Evolutionary conservation across 2,797 vertebrate species (phyloP), one percentile per base, ranked within the genome.

Genomic region (Glossophaga mutica): DNA sequence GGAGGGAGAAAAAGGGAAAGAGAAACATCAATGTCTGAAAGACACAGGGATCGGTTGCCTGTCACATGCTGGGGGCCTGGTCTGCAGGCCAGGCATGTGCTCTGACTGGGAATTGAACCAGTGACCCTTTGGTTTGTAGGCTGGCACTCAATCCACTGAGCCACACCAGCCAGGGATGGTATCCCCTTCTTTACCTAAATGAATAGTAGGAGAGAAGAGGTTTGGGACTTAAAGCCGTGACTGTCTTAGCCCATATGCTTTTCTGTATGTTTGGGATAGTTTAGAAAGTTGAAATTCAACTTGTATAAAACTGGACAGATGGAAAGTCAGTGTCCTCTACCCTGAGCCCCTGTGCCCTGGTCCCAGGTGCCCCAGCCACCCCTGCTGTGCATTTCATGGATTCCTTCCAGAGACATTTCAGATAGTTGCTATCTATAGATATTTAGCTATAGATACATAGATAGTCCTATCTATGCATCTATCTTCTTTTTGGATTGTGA

Each of bases 261-360:
- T 46, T 55, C 77, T 57, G 22, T 55, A 8, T 16, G 4, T 48
- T 76, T n/a, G 59, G 52, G 50, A 68, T 32, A 39, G 10, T 68
- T 92, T 86, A 29, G 82, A 57, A 68, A 68, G 50, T 7, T 24
- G 42, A 68, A 57, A 46, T 19, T 67, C 39, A 67, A 32, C 15
- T 82, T 46, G 57, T n/a, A 26, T 24, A 55, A 22, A 76, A 55
- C 22, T 11, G 39, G 39, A 44, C 11, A 16, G 44, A 19, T 21
- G 32, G 32, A 57, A 86, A 50, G 52, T 73, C 52, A 32, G 65
- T 50, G 24, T 10, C 19, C 44, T 22, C 7, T 52, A 22, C 9
- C 21, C 46, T 15, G 9, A 14, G 7, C 14, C 6, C 44, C 44
- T 24, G 5, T 0, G 9, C 18, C 5, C 59, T 9, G 2, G 22